Conservation (phyloP, 2,797 vertebrate genomes). For the Xenopus petersii region DNA sequence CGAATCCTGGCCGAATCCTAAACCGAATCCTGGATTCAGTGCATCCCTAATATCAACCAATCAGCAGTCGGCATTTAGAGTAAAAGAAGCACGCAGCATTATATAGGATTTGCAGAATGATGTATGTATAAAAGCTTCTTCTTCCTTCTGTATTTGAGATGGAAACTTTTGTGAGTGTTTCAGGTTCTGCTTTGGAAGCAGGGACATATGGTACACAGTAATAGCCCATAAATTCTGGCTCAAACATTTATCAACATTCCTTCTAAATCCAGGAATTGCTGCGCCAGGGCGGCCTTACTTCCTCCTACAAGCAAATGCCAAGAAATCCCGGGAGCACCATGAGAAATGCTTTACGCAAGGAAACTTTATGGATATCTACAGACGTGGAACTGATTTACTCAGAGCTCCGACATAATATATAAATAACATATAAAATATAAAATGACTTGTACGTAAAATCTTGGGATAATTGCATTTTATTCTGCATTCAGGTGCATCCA, state of each 20-base stretch:
- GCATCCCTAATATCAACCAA: too few relatives aligned
- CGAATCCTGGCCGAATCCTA: too few relatives aligned
- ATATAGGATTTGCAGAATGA: too few relatives aligned
- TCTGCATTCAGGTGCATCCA: too few relatives aligned
- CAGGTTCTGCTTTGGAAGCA: slow-evolving; percentile 12
- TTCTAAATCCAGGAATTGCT: slow-evolving; percentile 6
- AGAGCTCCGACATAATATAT: background rate
- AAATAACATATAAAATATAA: background rate
- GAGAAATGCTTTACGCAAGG: background rate
- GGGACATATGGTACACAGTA: slow-evolving; percentile 27
- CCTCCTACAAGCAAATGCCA: slow-evolving; percentile 1
- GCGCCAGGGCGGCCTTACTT: background rate
- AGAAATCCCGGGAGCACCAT: background rate
- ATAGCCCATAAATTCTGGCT: slow-evolving; percentile 18
- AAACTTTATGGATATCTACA: background rate
- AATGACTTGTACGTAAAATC: background rate
- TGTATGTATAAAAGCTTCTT: too few relatives aligned
- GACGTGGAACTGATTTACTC: background rate
- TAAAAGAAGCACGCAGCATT: too few relatives aligned
- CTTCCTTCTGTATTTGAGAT: slow-evolving; percentile 6
- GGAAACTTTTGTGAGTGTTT: slow-evolving; percentile 29
- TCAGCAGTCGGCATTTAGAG: too few relatives aligned
- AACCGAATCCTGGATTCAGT: too few relatives aligned
- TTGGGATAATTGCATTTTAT: too few relatives aligned
- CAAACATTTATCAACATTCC: slow-evolving; percentile 40